phyloP scores from a whole-genome alignment of 2,888 invertebrate species.

The Lissonota sp. region DNA sequence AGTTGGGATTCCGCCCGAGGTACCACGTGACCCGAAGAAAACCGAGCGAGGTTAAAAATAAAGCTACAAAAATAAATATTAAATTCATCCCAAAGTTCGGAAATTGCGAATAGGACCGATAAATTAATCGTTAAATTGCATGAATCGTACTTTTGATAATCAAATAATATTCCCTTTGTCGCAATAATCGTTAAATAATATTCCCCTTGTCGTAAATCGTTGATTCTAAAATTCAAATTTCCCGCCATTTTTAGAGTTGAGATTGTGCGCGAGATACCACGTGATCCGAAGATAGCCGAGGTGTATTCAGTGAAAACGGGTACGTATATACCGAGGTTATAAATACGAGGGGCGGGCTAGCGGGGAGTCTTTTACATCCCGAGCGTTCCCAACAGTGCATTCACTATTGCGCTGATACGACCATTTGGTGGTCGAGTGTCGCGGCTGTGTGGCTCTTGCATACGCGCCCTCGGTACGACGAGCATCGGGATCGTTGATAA shows the following conservation, averaged over 20 bases:
- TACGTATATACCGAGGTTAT: conserved; percentile 85
- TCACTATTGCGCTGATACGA: conserved; percentile 70
- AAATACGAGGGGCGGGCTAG: conserved; percentile 86
- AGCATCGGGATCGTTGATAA: conserved; percentile 26
- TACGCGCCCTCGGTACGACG: conserved; percentile 74
- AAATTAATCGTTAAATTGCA: too few relatives aligned
- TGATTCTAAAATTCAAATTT: conserved; percentile 2
- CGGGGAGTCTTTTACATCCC: conserved; percentile 87
- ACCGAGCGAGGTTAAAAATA: too few relatives aligned
- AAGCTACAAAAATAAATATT: too few relatives aligned
- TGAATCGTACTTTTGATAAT: too few relatives aligned
- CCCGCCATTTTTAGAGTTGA: conserved; percentile 8
- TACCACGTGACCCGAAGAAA: too few relatives aligned
- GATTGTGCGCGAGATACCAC: conserved; percentile 26
- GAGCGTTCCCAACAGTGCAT: conserved; percentile 82
- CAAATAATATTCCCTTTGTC: too few relatives aligned
- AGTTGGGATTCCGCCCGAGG: too few relatives aligned
- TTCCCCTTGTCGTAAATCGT: background rate
- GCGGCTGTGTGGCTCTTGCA: conserved; percentile 75
- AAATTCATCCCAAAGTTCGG: too few relatives aligned
- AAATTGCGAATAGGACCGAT: too few relatives aligned
- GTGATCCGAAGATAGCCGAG: conserved; percentile 64
- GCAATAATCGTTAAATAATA: background rate
- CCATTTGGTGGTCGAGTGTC: conserved; percentile 70
- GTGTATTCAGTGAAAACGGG: conserved; percentile 31